Conservation (phyloP, 2,888 invertebrate genomes). For the Pardosa pseudoannulata region DNA sequence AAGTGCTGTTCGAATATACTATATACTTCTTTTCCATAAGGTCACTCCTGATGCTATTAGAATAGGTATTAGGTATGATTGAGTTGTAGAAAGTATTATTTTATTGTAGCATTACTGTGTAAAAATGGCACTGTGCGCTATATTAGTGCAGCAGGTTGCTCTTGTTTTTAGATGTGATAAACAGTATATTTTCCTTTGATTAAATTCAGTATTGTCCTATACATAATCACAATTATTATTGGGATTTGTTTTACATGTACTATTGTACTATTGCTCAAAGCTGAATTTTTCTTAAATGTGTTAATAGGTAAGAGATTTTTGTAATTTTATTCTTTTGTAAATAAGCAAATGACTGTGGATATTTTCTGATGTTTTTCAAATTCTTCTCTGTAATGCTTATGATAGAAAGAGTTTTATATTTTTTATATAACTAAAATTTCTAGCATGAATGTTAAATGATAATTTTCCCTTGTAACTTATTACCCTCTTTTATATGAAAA, state of each 20-base stretch:
- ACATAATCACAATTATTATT: slow-evolving; percentile 23
- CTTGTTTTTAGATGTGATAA: slow-evolving; percentile 61
- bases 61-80: neutral
- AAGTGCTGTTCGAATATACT: no score
- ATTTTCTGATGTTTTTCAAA: slow-evolving; percentile 21
- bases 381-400: neutral
- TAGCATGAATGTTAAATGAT: neutral
- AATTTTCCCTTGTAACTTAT: neutral
- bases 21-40: no score
- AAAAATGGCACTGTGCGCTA: slow-evolving; percentile 53
- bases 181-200: slow-evolving; percentile 24
- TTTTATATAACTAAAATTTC: slow-evolving; percentile 18
- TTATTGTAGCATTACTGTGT: neutral
- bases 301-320: slow-evolving; percentile 31
- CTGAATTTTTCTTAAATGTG: slow-evolving; percentile 19
- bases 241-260: slow-evolving; percentile 24
- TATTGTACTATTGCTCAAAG: slow-evolving; percentile 62
- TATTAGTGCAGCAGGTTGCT: slow-evolving; percentile 69
- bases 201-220: slow-evolving; percentile 40
- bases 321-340: slow-evolving; percentile 20
- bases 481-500: neutral
- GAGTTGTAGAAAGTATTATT: slow-evolving; percentile 11
- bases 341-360: slow-evolving; percentile 6
- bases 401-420: neutral
- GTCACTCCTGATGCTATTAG: neutral